A percentile compares a stretch with the other conserved stretches of the same genome.
Evolutionary conservation across 1,140 invertebrate species (phyloP).

Genomic region (Drosophila ironensis): DNA sequence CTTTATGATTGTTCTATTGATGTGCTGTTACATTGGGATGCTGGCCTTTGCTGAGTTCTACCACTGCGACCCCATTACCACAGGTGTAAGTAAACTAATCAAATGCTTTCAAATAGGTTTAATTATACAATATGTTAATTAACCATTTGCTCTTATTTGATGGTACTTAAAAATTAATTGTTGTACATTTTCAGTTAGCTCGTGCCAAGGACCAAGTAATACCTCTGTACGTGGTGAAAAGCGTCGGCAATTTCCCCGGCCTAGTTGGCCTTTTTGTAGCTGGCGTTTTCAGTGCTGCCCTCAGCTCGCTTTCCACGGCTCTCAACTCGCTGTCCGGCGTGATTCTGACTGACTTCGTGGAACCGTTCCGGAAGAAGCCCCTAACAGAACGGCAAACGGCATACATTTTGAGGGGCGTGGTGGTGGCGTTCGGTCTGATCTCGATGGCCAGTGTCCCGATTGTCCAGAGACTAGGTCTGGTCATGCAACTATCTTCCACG

Average conservation of each 20-base stretch:
- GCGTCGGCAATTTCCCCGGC: slow-evolving; percentile 85
- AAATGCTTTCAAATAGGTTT: neutral
- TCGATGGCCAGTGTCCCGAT: slow-evolving; percentile 87
- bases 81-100: slow-evolving; percentile 78
- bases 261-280: slow-evolving; percentile 90
- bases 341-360: slow-evolving; percentile 90
- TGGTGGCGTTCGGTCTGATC: slow-evolving; percentile 85
- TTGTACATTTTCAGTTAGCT: slow-evolving; percentile 69
- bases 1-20: slow-evolving; percentile 85
- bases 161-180: slow-evolving; percentile 25
- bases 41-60: slow-evolving; percentile 88
- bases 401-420: slow-evolving; percentile 86
- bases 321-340: slow-evolving; percentile 91
- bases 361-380: slow-evolving; percentile 85
- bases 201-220: slow-evolving; percentile 86
- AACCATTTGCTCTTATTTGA: neutral
- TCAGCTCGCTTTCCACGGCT: slow-evolving; percentile 91
- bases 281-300: slow-evolving; percentile 87
- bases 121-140: neutral
- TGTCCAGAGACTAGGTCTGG: slow-evolving; percentile 87
- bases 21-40: slow-evolving; percentile 89
- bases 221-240: slow-evolving; percentile 87
- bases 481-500: slow-evolving; percentile 89
- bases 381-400: slow-evolving; percentile 85
- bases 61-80: slow-evolving; percentile 88